Percentiles rank a stretch among this genome's conserved stretches.
Evolutionary conservation across 2,797 vertebrate genomes (phyloP).

Genomic region (Apogon hyalosoma): DNA sequence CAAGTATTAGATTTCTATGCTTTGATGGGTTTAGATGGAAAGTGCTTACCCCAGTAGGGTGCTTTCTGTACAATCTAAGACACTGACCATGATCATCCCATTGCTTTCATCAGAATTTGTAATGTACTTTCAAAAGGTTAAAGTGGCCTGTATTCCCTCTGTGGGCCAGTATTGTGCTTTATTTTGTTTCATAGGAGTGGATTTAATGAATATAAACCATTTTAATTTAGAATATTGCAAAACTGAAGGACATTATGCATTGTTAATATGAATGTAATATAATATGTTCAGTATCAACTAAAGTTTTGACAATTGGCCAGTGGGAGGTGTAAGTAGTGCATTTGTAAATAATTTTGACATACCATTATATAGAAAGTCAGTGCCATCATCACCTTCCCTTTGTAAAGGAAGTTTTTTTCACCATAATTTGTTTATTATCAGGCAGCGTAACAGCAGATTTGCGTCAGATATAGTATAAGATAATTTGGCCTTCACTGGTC

Average conservation of each 20-base stretch:
- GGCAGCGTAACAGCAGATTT: slow-evolving; percentile 39
- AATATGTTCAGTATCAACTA: slow-evolving; percentile 37
- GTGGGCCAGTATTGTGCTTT: slow-evolving; percentile 19
- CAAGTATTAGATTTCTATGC: slow-evolving; percentile 23
- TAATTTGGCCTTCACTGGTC: slow-evolving; percentile 25
- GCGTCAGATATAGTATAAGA: slow-evolving; percentile 32
- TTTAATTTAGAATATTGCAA: slow-evolving; percentile 31
- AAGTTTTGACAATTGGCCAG: slow-evolving; percentile 24
- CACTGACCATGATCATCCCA: slow-evolving; percentile 6
- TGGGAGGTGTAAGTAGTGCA: slow-evolving; percentile 40
- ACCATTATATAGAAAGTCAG: slow-evolving; percentile 46
- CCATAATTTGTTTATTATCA: slow-evolving; percentile 27
- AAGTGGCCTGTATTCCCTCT: slow-evolving; percentile 5
- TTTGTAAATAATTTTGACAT: slow-evolving; percentile 63
- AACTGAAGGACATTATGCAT: slow-evolving; percentile 23
- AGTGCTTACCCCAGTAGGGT: slow-evolving; percentile 8
- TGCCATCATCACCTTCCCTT: slow-evolving; percentile 50
- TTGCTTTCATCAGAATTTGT: slow-evolving; percentile 5
- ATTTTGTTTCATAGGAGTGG: slow-evolving; percentile 6
- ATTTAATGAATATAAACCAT: not conserved
- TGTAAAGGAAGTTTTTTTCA: slow-evolving; percentile 45
- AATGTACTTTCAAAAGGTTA: not conserved
- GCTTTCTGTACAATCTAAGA: slow-evolving; percentile 29
- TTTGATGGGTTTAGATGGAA: slow-evolving; percentile 12
- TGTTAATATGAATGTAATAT: slow-evolving; percentile 45